These are phyloP conservation scores for Abrostola tripartita DNA, from an alignment of 2,888 invertebrate species.

Conservation along the genomic window DNA sequence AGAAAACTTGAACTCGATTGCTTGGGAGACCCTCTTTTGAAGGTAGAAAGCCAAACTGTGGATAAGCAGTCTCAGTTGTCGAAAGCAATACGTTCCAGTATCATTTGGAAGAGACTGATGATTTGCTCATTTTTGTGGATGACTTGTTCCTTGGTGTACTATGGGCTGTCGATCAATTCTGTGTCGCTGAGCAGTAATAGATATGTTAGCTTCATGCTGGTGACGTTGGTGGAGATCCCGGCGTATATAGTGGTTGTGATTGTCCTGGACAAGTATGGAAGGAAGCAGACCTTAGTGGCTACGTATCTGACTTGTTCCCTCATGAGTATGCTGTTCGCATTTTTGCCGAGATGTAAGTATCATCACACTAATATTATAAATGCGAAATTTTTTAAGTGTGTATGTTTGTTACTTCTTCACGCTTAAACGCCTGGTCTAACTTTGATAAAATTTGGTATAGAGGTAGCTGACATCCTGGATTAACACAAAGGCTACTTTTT, in stretches of 20 bases:
- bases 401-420: too few relatives aligned
- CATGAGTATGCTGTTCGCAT: constrained; percentile 89
- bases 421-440: too few relatives aligned
- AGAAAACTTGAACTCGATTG: constrained; percentile 81
- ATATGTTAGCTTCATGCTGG: constrained; percentile 92
- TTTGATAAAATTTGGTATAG: too few relatives aligned
- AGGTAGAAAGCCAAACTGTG: constrained; percentile 68
- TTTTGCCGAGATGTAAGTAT: constrained; percentile 88
- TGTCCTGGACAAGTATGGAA: constrained; percentile 90
- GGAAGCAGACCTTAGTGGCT: constrained; percentile 89
- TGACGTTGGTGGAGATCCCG: constrained; percentile 91
- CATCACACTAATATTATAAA: not conserved
- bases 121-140: constrained; percentile 93
- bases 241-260: constrained; percentile 91
- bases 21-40: constrained; percentile 80
- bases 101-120: constrained; percentile 88
- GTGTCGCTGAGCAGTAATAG: constrained; percentile 92
- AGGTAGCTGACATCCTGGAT: too few relatives aligned
- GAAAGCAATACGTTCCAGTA: constrained; percentile 87
- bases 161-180: constrained; percentile 93
- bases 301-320: constrained; percentile 90
- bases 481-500: too few relatives aligned
- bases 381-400: too few relatives aligned
- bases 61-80: constrained; percentile 80
- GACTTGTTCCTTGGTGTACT: constrained; percentile 93